Conservation (phyloP, 2,113 vertebrate genomes). For the Poeciliopsis retropinna region DNA sequence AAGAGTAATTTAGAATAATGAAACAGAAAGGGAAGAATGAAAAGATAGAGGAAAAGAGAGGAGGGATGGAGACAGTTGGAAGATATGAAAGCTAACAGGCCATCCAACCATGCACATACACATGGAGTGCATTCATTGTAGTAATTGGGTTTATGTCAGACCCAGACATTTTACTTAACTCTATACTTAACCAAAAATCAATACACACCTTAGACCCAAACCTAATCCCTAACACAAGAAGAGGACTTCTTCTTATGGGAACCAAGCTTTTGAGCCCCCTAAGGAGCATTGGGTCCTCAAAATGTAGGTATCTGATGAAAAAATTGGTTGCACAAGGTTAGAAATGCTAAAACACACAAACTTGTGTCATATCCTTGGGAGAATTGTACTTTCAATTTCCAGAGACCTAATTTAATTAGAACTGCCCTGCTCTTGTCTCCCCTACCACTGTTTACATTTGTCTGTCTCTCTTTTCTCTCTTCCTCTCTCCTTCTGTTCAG, state of each 20-base stretch:
- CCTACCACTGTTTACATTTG: constrained; percentile 28
- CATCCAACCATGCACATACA: constrained; percentile 18
- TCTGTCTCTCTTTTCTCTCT: constrained; percentile 36
- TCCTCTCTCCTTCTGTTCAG: constrained; percentile 43
- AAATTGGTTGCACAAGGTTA: not conserved
- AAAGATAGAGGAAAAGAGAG: constrained; percentile 32
- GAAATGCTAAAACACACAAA: constrained; percentile 30
- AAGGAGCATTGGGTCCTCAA: no score
- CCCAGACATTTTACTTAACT: no score
- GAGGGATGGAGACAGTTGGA: constrained; percentile 63
- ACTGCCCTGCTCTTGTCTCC: constrained; percentile 57
- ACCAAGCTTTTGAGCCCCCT: no score
- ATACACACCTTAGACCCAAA: no score
- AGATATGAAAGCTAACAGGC: constrained; percentile 71
- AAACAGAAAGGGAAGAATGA: constrained; percentile 27
- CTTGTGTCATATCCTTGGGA: constrained; percentile 58
- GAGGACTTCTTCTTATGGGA: no score
- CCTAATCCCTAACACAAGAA: no score
- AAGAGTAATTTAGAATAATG: constrained; percentile 34
- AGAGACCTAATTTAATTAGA: constrained; percentile 75
- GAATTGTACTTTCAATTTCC: constrained; percentile 78
- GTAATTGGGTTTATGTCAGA: no score
- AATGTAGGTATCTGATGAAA: no score
- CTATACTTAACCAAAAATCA: no score
- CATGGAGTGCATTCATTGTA: not conserved